Base-by-base conservation (phyloP, 2,888 invertebrate species). In the Entomobrya proxima region DNA sequence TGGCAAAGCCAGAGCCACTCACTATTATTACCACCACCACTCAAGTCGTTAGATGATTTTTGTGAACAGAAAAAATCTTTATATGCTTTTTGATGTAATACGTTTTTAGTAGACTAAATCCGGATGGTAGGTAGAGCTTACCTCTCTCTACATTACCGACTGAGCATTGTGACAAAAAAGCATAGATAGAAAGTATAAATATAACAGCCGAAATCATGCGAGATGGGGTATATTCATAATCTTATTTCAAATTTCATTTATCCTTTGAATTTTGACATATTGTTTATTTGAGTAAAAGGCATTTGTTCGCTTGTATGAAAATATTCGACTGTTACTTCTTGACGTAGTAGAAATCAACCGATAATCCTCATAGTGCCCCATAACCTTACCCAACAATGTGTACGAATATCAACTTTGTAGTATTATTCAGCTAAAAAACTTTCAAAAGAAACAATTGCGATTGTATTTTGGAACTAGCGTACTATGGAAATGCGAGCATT, bases 301-400 rank as follows among this genome's bases (percentile, higher is more conserved):
- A 40, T 55, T 15, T 50, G 4, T 72, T 50, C 35, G 0, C 50
- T 7, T 47, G 27, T 72, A 72, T 47, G 30, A 72, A 18, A 18
- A 2, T 24, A 30, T 32, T 24, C 21, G 32, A 3, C 35, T 64
- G 47, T 32, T n/a, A 47, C 24, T 15, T 69, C 44, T 44, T 69
- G 21, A 44, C 40, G 2, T 6, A 18, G 61, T 32, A 32, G 35
- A 52, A 64, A 64, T 64, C 61, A 32, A n/a, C n/a, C n/a, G n/a
- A n/a, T n/a, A n/a, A 64, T 64, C 61, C 37, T 24, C 37, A 24
- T 21, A 67, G 21, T 18, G n/a, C 7, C 21, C 64, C 77, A 47
- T 61, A 77, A 77, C 61, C 77, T 77, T 61, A 30, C 77, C 77
- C 64, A 77, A 77, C 61, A 77, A 77, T 40, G 37, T 76, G 76